Percentiles rank a stretch among this genome's conserved stretches.
Conservation (phyloP, 2,888 invertebrate species). For the Drosophila imparisetae region DNA sequence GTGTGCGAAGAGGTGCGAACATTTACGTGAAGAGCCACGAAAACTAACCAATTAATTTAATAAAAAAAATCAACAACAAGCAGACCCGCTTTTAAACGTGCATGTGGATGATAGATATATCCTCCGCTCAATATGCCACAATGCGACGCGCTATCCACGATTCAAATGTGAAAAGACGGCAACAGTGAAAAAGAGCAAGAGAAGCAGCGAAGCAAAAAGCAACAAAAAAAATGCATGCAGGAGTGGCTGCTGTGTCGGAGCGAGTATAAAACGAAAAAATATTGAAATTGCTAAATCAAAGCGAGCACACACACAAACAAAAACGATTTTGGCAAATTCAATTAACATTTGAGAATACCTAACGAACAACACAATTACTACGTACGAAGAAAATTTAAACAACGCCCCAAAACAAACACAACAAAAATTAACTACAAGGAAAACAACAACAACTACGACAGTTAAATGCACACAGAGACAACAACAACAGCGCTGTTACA, state of each 20-base stretch:
- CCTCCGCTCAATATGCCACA: conserved; percentile 37
- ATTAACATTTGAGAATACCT: conserved; percentile 42
- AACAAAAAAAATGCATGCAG: conserved; percentile 71
- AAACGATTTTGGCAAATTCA: conserved; percentile 28
- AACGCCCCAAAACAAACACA: conserved; percentile 56
- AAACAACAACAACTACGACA: conserved; percentile 48
- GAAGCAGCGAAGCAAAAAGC: conserved; percentile 43
- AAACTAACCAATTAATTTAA: conserved; percentile 64
- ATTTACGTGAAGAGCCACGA: conserved; percentile 55
- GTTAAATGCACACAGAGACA: conserved; percentile 55
- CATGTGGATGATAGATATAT: conserved; percentile 25
- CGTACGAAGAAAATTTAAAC: conserved; percentile 61
- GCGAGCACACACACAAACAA: conserved; percentile 33
- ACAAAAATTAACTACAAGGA: conserved; percentile 41
- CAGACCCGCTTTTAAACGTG: conserved; percentile 29
- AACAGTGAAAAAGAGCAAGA: conserved; percentile 35
- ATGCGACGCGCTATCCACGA: conserved; percentile 43
- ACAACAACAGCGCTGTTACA: conserved; percentile 60
- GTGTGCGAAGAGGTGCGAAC: conserved; percentile 45
- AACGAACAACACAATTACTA: conserved; percentile 42
- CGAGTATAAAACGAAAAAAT: conserved; percentile 41
- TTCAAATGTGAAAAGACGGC: conserved; percentile 33
- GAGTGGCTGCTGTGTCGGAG: conserved; percentile 59
- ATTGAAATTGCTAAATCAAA: conserved; percentile 50
- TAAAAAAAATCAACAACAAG: conserved; percentile 43